Evolutionary conservation across 2,888 invertebrate species (phyloP), one percentile per base, ranked within the genome.

Genomic region (Cephus pulcher): DNA sequence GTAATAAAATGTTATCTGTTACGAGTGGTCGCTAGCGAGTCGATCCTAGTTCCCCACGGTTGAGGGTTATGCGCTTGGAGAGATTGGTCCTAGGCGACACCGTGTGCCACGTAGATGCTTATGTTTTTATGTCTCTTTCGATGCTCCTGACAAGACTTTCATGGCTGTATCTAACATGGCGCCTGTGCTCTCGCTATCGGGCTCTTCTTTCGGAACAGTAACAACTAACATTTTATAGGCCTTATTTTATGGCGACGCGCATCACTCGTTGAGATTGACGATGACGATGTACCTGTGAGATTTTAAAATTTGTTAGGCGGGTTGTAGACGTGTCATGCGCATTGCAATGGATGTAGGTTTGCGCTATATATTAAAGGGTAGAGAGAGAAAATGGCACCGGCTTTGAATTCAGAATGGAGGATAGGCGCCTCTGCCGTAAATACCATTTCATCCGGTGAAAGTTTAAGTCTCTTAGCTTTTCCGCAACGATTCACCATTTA

Each of bases 401-500:
- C 78, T 75, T 81, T 78, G 69, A 76, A 76, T 78, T 75, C 76
- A 80, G 74, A 74, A 74, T 34, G 37, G 35, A 34, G 76, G 81
- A 82, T 80, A 56, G 77, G 75, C 75, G 80, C 82, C 84, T 34
- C 34, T 9, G 12, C 85, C 86, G 86, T 88, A 87, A 88, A 89
- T 85, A 87, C 84, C 88, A 85, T 88, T 88, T 88, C 85, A 88
- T 87, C 87, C 84, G 79, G 83, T 81, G 86, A 86, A 85, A 88
- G 87, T 87, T 87, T 88, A 88, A 89, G 87, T 88, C 87, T 87
- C 81, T 80, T 84, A 89, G 89, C 88, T 90, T 87, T 88, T 88
- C 88, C 88, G 87, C 88, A 83, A 89, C 88, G 88, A 89, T 89
- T 89, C 89, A 86, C 86, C 84, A 80, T 76, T 74, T 79, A 79